Evolutionary conservation across 2,797 vertebrate genomes (phyloP), one percentile per base, ranked within the genome.

Genomic region (Cottoperca gobio): DNA sequence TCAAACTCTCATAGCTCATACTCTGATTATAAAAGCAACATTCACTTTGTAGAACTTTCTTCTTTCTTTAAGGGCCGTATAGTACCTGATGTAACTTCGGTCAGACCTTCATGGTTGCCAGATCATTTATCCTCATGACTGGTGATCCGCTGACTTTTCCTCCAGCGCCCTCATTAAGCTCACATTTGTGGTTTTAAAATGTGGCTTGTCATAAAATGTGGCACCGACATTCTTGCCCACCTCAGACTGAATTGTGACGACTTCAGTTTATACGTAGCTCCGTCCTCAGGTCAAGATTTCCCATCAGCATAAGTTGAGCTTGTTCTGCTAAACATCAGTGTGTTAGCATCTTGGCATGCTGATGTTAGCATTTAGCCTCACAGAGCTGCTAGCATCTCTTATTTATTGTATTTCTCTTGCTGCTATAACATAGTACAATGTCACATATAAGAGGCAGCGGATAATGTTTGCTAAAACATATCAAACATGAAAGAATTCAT

Each of bases 1-100:
- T 57, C 75, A 37, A 64, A 33, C 42, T 14, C 4, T 3, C 17
- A 49, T 19, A 35, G 70, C 74, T 28, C 43, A 67, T 40, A 11
- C 59, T 68, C 26, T 46, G 40, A 62, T 76, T 39, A 76, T 48
- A 58, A 74, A 69, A 72, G 45, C 61, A 57, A 67, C 73, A 71
- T 66, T 63, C 31, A 53, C 55, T 82, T 53, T 78, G 61, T 49
- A 71, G 23, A 78, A 70, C 62, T 78, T 67, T 84, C 55, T 68
- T 26, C n/a, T 79, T 73, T 71, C 46, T 60, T 63, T 68, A 12
- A 61, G 43, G 23, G 49, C 33, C 7, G 42, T 24, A 39, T 17
- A 6, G 11, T n/a, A 26, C 2, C 52, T n/a, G n/a, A 11, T 55
- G n/a, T 49, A 2, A 7, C 37, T 62, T 43, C 23, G 10, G 1